Percentiles rank a stretch among this genome's conserved stretches.
phyloP scores from a whole-genome alignment of 1,140 invertebrate species.

The Chrysomallon squamiferum region DNA sequence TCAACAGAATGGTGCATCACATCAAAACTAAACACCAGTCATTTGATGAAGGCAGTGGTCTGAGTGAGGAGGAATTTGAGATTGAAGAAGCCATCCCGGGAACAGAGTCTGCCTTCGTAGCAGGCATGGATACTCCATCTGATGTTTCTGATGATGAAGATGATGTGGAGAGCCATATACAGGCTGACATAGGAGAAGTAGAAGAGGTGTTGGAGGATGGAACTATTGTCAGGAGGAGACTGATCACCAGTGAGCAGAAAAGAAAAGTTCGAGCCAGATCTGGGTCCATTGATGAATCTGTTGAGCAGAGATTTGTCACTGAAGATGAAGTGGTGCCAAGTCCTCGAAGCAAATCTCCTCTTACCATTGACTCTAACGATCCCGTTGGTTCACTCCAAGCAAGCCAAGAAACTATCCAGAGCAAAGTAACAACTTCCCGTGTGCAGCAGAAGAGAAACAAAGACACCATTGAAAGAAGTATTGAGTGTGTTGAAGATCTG shows the following conservation, averaged over 20 bases:
- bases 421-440: conserved; percentile 23
- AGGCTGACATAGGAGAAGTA: conserved; percentile 34
- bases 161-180: conserved; percentile 7
- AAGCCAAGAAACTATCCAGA: conserved; percentile 21
- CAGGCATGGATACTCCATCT: conserved; percentile 11
- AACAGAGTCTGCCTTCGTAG: conserved; percentile 48
- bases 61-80: conserved; percentile 38
- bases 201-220: conserved; percentile 52
- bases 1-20: conserved; percentile 47
- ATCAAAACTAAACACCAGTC: conserved; percentile 46
- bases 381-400: conserved; percentile 5
- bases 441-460: conserved; percentile 20
- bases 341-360: conserved; percentile 15
- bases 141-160: conserved; percentile 36
- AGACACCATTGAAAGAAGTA: conserved; percentile 20
- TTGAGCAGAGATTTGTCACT: conserved; percentile 8
- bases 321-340: conserved; percentile 32
- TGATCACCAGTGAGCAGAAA: conserved; percentile 32
- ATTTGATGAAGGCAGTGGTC: conserved; percentile 39
- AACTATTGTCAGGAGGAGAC: conserved; percentile 37
- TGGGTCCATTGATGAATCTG: conserved; percentile 30
- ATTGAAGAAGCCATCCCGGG: conserved; percentile 54
- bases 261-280: conserved; percentile 26
- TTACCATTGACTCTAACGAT: not conserved
- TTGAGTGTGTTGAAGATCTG: conserved; percentile 22